These are phyloP conservation scores for Dolomedes plantarius DNA, from an alignment of 2,888 invertebrate genomes.

Conservation along the genomic window DNA sequence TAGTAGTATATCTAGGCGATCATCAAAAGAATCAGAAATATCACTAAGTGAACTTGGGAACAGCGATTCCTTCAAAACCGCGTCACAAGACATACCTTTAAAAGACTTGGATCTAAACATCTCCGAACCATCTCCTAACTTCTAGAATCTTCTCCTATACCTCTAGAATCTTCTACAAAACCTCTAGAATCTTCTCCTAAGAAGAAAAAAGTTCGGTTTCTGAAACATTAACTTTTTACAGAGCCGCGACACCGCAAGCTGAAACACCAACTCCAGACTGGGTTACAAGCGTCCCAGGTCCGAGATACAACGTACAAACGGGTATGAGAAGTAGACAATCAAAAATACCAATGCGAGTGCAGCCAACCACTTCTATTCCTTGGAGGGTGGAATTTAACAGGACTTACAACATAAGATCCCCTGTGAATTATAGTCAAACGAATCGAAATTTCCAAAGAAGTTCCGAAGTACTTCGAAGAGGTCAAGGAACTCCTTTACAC, in stretches of 20 bases:
- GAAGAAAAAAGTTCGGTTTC: constrained; percentile 52
- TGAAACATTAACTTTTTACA: constrained; percentile 55
- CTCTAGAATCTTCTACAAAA: too few species aligned
- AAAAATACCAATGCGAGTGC: constrained; percentile 34
- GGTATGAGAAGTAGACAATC: constrained; percentile 5
- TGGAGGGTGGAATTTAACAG: constrained; percentile 35
- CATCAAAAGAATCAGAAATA: constrained; percentile 43
- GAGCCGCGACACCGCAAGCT: constrained; percentile 28
- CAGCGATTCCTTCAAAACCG: neutral
- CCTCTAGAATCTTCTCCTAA: neutral
- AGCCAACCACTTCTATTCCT: constrained; percentile 5
- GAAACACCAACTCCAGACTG: constrained; percentile 38
- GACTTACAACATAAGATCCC: neutral
- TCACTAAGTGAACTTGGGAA: constrained; percentile 18
- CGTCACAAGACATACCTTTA: constrained; percentile 26
- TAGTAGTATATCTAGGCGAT: constrained; percentile 3
- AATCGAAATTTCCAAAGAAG: too few species aligned
- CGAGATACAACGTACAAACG: neutral
- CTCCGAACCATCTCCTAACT: neutral
- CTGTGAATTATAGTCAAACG: neutral
- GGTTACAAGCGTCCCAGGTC: constrained; percentile 3
- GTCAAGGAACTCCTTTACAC: neutral
- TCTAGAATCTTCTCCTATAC: neutral
- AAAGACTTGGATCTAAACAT: constrained; percentile 18
- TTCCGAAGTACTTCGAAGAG: too few species aligned